Conservation (phyloP, 2,888 invertebrate genomes). For the Tetragonula carbonaria region DNA sequence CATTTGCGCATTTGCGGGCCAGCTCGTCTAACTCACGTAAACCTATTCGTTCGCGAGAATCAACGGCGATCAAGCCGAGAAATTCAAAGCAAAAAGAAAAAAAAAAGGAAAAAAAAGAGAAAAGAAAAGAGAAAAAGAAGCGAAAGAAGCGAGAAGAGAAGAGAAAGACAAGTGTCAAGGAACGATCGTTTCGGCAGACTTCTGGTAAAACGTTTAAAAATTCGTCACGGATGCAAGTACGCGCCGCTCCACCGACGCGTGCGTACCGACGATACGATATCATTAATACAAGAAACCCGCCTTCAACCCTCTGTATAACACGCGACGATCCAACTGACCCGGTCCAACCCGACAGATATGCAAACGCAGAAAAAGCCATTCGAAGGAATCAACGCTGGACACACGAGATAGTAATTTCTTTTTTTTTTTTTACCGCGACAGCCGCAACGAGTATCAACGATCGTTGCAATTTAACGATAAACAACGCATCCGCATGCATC, state of each 20-base stretch:
- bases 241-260: conserved; percentile 14
- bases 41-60: conserved; percentile 45
- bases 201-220: conserved; percentile 42
- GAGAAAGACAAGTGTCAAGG: conserved; percentile 17
- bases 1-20: conserved; percentile 74
- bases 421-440: conserved; percentile 16
- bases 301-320: conserved; percentile 47
- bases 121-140: neutral
- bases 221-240: conserved; percentile 53
- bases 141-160: neutral
- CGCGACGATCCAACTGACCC: conserved; percentile 66
- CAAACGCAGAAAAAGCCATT: conserved; percentile 20
- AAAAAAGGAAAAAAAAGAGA: neutral
- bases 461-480: neutral
- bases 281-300: conserved; percentile 21
- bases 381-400: conserved; percentile 36
- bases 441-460: conserved; percentile 28
- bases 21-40: conserved; percentile 76
- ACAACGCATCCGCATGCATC: conserved; percentile 26
- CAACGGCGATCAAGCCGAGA: conserved; percentile 12
- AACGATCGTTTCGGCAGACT: conserved; percentile 67
- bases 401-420: conserved; percentile 18
- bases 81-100: neutral
- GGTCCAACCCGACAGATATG: conserved; percentile 55
- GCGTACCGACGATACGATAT: conserved; percentile 19